A percentile compares a stretch with the other conserved stretches of the same genome.
These are phyloP conservation scores for Neotragus moschatus DNA, from an alignment of 2,113 vertebrate species.

Conservation along the genomic window DNA sequence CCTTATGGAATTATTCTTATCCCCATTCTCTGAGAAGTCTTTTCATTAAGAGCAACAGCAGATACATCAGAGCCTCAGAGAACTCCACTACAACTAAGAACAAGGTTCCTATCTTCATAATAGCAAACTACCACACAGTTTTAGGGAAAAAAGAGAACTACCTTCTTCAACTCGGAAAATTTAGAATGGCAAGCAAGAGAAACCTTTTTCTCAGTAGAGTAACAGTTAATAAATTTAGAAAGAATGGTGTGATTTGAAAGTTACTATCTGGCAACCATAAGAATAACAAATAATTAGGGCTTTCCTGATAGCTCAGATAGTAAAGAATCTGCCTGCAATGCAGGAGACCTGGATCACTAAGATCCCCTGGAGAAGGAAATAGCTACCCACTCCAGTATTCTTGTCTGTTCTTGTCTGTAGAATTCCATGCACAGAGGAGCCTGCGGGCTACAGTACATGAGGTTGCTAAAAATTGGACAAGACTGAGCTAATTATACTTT, in stretches of 20 bases:
- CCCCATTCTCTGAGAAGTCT: not conserved
- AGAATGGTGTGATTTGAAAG: not conserved
- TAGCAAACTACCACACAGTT: not conserved
- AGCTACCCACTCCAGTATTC: not conserved
- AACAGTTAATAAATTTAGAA: not conserved
- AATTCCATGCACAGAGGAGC: not conserved
- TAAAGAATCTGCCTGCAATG: not conserved
- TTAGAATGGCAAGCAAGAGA: not conserved
- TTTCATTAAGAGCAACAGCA: not conserved
- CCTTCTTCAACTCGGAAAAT: not conserved
- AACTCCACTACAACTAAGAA: not conserved
- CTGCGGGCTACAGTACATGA: not conserved
- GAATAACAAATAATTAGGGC: not conserved
- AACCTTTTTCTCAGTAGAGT: not conserved
- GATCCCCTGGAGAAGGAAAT: not conserved
- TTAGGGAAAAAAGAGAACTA: not conserved
- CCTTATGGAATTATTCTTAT: not conserved
- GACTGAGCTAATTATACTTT: not conserved
- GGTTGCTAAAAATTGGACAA: not conserved
- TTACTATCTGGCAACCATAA: not conserved
- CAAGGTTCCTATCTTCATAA: not conserved
- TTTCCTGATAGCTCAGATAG: not conserved
- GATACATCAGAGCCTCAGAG: not conserved
- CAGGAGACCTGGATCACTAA: not conserved
- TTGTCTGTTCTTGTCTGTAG: not conserved